These are phyloP conservation scores for Augochlorella aurata DNA, from an alignment of 2,888 invertebrate genomes.

Conservation along the genomic window DNA sequence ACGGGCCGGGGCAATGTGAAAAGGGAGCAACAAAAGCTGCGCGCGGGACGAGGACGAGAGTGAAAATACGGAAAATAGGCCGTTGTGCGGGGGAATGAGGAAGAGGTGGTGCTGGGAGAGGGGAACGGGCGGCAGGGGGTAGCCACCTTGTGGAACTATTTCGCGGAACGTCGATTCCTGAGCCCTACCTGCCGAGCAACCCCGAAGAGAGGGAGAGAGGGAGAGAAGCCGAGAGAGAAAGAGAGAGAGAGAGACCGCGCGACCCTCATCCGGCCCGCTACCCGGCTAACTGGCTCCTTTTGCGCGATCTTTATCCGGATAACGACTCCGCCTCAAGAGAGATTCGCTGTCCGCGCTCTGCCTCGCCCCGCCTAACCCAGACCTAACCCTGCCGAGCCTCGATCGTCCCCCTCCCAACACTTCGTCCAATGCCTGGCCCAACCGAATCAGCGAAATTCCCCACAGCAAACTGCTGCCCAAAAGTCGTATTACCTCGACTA, in stretches of 20 bases:
- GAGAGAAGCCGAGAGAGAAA: not conserved
- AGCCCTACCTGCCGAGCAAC: conserved; percentile 27
- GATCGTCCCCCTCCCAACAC: not conserved
- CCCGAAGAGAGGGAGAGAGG: conserved; percentile 10
- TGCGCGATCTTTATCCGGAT: not conserved
- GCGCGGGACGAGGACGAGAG: conserved; percentile 64
- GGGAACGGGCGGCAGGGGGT: not conserved
- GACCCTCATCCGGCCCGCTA: conserved; percentile 5
- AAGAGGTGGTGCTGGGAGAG: not conserved
- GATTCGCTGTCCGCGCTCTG: conserved; percentile 8
- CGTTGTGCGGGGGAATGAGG: conserved; percentile 49
- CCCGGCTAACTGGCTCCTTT: conserved; percentile 1
- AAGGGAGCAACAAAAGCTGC: conserved; percentile 69
- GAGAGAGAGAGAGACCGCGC: conserved; percentile 1
- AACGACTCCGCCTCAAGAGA: conserved; percentile 8
- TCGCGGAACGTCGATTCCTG: conserved; percentile 56
- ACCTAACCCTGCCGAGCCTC: not conserved
- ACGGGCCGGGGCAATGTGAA: conserved; percentile 64
- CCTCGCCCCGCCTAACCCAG: not conserved
- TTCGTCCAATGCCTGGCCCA: not conserved
- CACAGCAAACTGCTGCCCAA: too few species aligned
- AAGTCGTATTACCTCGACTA: too few species aligned
- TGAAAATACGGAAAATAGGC: conserved; percentile 70
- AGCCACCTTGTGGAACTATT: conserved; percentile 53
- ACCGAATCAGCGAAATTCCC: too few species aligned